phyloP scores from a whole-genome alignment of 2,888 invertebrate species.

The Brachypalpus laphriformis region DNA sequence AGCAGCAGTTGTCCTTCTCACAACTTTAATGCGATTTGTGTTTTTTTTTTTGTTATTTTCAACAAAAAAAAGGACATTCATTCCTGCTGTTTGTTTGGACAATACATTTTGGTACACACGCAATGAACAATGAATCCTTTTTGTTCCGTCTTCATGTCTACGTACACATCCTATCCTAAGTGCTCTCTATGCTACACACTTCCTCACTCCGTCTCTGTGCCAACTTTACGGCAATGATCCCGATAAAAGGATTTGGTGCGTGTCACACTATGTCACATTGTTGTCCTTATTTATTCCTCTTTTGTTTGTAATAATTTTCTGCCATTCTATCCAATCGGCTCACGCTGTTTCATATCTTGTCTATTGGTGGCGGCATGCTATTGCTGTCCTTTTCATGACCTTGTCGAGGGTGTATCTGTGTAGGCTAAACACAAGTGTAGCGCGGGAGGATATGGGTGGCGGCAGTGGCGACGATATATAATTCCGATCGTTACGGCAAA shows the following conservation, averaged over 20 bases:
- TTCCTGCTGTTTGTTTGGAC: slow-evolving; percentile 64
- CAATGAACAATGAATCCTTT: slow-evolving; percentile 64
- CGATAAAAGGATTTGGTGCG: slow-evolving; percentile 75
- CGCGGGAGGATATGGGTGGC: slow-evolving; percentile 10
- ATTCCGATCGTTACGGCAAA: slow-evolving; percentile 67
- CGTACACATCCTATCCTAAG: slow-evolving; percentile 37
- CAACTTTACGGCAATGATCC: slow-evolving; percentile 73
- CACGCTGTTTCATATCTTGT: slow-evolving; percentile 60
- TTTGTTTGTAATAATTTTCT: slow-evolving; percentile 72
- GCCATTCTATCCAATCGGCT: slow-evolving; percentile 66
- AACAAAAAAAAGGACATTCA: slow-evolving; percentile 45
- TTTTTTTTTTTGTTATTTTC: slow-evolving; percentile 41
- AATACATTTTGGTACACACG: slow-evolving; percentile 50
- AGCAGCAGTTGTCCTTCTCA: slow-evolving; percentile 45
- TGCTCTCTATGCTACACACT: slow-evolving; percentile 26
- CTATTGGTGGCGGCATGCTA: slow-evolving; percentile 51
- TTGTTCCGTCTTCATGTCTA: slow-evolving; percentile 38
- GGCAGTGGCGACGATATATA: slow-evolving; percentile 48
- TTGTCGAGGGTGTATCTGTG: slow-evolving; percentile 33
- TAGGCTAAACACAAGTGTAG: slow-evolving; percentile 1
- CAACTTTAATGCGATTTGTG: slow-evolving; percentile 67
- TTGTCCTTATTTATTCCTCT: slow-evolving; percentile 69
- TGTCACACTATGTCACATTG: slow-evolving; percentile 74
- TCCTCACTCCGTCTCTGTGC: slow-evolving; percentile 15
- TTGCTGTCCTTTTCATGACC: slow-evolving; percentile 64